Conservation (phyloP, 2,888 invertebrate genomes). For the Tinea semifulvella region DNA sequence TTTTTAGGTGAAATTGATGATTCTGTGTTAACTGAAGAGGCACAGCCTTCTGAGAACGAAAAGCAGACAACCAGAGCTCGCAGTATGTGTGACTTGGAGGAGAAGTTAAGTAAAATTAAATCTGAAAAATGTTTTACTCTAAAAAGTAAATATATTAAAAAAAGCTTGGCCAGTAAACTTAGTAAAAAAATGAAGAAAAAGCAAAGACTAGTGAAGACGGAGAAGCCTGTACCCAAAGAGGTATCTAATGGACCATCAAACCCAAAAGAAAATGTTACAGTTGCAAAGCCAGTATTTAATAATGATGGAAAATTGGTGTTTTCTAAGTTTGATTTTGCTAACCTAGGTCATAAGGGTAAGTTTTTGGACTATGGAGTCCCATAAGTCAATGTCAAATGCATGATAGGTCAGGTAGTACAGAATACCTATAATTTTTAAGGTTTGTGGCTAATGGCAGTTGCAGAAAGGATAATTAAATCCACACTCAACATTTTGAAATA, state of each 20-base stretch:
- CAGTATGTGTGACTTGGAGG: conserved; percentile 71
- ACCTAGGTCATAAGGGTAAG: conserved; percentile 70
- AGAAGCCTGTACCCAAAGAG: conserved; percentile 30
- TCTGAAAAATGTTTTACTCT: conserved; percentile 69
- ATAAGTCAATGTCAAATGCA: too few relatives aligned
- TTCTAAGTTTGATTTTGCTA: conserved; percentile 91
- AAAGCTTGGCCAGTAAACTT: conserved; percentile 71
- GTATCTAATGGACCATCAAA: conserved; percentile 26
- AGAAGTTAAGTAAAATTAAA: conserved; percentile 69
- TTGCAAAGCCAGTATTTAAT: conserved; percentile 79
- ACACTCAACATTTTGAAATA: too few relatives aligned
- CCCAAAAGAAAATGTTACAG: conserved; percentile 45
- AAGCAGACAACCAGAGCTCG: conserved; percentile 56
- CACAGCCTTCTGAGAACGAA: conserved; percentile 20
- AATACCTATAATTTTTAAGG: too few relatives aligned
- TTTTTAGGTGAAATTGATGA: conserved; percentile 47
- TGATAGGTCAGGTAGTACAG: too few relatives aligned
- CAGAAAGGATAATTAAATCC: too few relatives aligned
- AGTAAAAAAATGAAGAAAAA: conserved; percentile 72
- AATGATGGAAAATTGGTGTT: conserved; percentile 88
- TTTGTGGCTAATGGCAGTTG: too few relatives aligned
- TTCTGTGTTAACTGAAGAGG: conserved; percentile 23
- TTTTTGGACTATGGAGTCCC: too few relatives aligned
- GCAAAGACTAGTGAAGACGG: conserved; percentile 45
- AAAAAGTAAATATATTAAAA: conserved; percentile 73